Base-by-base conservation (phyloP, 2,888 invertebrate species). In the Epiblema foenella region DNA sequence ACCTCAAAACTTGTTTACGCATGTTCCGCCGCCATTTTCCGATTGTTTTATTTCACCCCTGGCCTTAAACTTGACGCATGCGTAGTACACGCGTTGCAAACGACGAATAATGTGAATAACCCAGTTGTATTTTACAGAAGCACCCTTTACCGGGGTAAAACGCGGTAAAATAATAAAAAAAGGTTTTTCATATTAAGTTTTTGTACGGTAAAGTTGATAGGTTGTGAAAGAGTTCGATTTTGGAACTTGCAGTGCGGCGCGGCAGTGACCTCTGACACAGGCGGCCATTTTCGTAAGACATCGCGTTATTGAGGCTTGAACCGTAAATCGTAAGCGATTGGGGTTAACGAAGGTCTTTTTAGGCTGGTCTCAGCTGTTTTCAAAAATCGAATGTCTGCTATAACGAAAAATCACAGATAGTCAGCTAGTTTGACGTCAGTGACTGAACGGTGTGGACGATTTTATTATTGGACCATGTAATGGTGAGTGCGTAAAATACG, bases 361-460 rank as follows among this genome's bases (percentile, higher is more conserved):
- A 76, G 67, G 76, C 74, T 88, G 85, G 89, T 75, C 81, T 83
- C 89, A 89, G 88, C 89, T 90, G 90, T 88, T 91, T 90, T 88
- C 79, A 81, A 88, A 91, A 91, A 91, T 91, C 90, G 89, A 90
- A 89, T 84, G 83, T 80, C 77, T 75, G 76, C 77, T 73, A 75
- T 71, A 76, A 58, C 75, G 77, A 81, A 84, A 82, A 79, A 81
- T 77, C 75, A 71, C 69, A 75, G 75, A 74, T 54, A 74, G 77
- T 78, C 85, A 92, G n/a, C n/a, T n/a, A n/a, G 91, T 92, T 78
- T 89, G 83, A 89, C 87, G 87, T 87, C 85, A 87, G 85, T 75
- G 80, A 77, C 82, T 74, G 81, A 76, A 78, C 78, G 79, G 88
- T 82, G 87, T 81, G 83, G 87, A 85, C 89, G 88, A 78, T 78